Evolutionary conservation across 2,888 invertebrate genomes (phyloP), one percentile per base, ranked within the genome.

Genomic region (Chymomyza amoena): DNA sequence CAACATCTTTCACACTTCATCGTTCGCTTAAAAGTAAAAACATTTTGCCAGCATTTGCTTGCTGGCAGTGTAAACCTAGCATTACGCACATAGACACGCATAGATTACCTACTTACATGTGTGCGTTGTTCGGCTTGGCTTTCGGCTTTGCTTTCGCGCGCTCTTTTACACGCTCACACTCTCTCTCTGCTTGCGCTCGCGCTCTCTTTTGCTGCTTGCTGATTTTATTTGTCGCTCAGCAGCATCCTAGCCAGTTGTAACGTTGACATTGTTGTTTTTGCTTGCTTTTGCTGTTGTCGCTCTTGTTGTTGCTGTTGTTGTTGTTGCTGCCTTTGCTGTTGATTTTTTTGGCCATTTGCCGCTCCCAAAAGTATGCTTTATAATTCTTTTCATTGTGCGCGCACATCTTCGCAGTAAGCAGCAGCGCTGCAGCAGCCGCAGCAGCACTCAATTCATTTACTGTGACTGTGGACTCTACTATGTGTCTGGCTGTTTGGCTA

Each of bases 331-430:
- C 74, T 65, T 54, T 79, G 71, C 66, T 76, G 80, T 75, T 83
- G 81, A 76, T 83, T 81, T 78, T 82, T 82, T 84, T 79, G 80
- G 81, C 83, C 84, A 84, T 83, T 83, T 82, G 81, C 83, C 84
- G 84, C 84, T 84, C 85, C 85, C 85, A 84, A 85, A 84, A 84
- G 84, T 84, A 77, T 80, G 85, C 80, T 84, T 85, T 84, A 83
- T 80, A 81, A 78, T 84, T 84, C 80, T 73, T 84, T 71, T 81
- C 83, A 84, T 81, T 84, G 81, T 84, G 83, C 83, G 84, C 83
- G 79, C 83, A 84, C 83, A 83, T 83, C 82, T 82, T 84, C 80
- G 66, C 81, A 76, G 80, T 68, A 65, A 62, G 52, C 52, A 52
- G n/a, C 56, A n/a, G n/a, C n/a, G n/a, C n/a, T n/a, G n/a, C n/a